Evolutionary conservation across 2,888 invertebrate species (phyloP).

Genomic region (Vanessa cardui): DNA sequence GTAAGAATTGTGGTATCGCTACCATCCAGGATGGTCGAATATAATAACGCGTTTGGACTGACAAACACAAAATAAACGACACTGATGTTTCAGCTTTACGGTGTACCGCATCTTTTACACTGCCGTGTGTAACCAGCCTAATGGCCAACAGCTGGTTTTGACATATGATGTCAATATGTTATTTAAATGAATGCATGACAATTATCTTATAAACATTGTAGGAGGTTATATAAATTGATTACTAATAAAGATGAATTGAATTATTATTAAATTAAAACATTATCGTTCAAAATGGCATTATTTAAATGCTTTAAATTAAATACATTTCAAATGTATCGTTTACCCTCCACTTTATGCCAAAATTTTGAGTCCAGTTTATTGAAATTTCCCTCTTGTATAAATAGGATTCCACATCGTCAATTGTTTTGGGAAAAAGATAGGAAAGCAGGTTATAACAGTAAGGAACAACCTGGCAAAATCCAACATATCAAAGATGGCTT

Average conservation of each 20-base stretch:
- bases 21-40: too few relatives aligned
- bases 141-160: neutral
- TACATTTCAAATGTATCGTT: conserved; percentile 26
- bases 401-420: conserved; percentile 54
- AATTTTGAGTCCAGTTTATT: conserved; percentile 8
- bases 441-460: conserved; percentile 83
- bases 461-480: conserved; percentile 56
- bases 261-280: neutral
- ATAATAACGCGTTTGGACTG: too few relatives aligned
- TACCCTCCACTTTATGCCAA: conserved; percentile 12
- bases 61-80: too few relatives aligned
- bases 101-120: too few relatives aligned
- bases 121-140: neutral
- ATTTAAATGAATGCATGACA: neutral
- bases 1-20: too few relatives aligned
- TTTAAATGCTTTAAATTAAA: conserved; percentile 9
- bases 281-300: conserved; percentile 14
- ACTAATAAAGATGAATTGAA: neutral
- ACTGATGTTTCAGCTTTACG: too few relatives aligned
- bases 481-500: conserved; percentile 85
- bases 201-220: conserved; percentile 5
- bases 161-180: neutral
- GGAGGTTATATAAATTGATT: neutral
- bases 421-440: conserved; percentile 83
- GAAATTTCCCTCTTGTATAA: neutral